Evolutionary conservation across 2,113 vertebrate genomes (phyloP).

Genomic region (Xiphorhynchus elegans): DNA sequence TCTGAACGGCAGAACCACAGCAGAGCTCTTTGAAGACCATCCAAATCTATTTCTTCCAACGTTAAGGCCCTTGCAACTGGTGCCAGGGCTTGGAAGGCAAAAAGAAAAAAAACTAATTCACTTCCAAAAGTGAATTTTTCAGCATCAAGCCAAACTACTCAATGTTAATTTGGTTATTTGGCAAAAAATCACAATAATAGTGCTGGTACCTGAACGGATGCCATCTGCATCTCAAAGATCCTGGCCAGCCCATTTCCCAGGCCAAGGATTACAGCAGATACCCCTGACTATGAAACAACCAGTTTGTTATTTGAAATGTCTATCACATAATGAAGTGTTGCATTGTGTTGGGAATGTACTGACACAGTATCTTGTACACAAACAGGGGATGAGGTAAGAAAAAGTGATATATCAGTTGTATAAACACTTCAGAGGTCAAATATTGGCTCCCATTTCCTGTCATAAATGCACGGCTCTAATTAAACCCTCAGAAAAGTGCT

Average conservation of each 20-base stretch:
- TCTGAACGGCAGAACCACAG: slow-evolving; percentile 62
- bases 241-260: slow-evolving; percentile 5
- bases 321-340: background rate
- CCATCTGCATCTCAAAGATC: slow-evolving; percentile 48
- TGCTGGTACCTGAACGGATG: slow-evolving; percentile 49
- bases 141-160: slow-evolving; percentile 59
- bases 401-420: background rate
- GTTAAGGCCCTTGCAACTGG: slow-evolving; percentile 53
- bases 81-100: slow-evolving; percentile 44
- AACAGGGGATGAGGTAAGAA: slow-evolving; percentile 43
- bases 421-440: slow-evolving; percentile 17
- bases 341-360: background rate
- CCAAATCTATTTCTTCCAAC: slow-evolving; percentile 64
- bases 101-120: background rate
- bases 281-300: background rate
- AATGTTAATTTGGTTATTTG: slow-evolving; percentile 67
- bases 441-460: slow-evolving; percentile 29
- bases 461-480: background rate
- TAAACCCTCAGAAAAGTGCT: background rate
- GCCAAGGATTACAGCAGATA: slow-evolving; percentile 61
- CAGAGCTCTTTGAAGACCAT: slow-evolving; percentile 61
- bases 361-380: background rate
- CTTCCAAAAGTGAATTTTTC: slow-evolving; percentile 65
- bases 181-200: slow-evolving; percentile 62
- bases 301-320: slow-evolving; percentile 18